These are phyloP conservation scores for Alsophila aescularia DNA, from an alignment of 2,888 invertebrate species.

Conservation along the genomic window DNA sequence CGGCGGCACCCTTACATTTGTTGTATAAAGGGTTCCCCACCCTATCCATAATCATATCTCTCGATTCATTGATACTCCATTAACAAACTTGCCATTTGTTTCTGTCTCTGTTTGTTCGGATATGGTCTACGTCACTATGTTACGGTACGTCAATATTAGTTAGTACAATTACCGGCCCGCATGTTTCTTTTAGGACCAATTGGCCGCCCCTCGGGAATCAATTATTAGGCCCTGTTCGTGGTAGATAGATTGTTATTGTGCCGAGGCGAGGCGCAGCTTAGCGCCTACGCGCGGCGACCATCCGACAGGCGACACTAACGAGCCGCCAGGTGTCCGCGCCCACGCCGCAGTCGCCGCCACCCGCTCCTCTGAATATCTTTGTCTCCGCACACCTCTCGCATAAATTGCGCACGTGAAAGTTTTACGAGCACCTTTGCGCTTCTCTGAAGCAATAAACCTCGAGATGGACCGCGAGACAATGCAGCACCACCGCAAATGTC, in stretches of 20 bases:
- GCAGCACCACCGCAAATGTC: conserved; percentile 71
- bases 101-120: conserved; percentile 43
- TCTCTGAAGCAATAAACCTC: conserved; percentile 76
- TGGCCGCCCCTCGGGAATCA: conserved; percentile 53
- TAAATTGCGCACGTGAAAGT: conserved; percentile 83
- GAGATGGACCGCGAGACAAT: conserved; percentile 64
- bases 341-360: conserved; percentile 65
- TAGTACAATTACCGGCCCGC: conserved; percentile 74
- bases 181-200: conserved; percentile 67
- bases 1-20: conserved; percentile 60
- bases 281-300: conserved; percentile 54
- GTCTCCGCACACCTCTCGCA: conserved; percentile 73
- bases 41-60: conserved; percentile 58
- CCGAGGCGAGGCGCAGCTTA: conserved; percentile 33
- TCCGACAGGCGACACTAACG: conserved; percentile 74
- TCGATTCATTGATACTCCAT: conserved; percentile 44
- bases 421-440: conserved; percentile 80
- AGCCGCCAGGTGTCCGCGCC: conserved; percentile 82
- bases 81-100: conserved; percentile 41
- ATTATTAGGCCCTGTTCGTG: conserved; percentile 26
- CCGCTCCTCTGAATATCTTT: conserved; percentile 76
- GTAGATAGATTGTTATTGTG: conserved; percentile 8
- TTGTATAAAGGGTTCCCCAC: conserved; percentile 53
- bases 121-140: conserved; percentile 48
- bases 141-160: conserved; percentile 63